Evolutionary conservation across 2,888 invertebrate genomes (phyloP), one percentile per base, ranked within the genome.

Genomic region (Liodrosophila aerea): DNA sequence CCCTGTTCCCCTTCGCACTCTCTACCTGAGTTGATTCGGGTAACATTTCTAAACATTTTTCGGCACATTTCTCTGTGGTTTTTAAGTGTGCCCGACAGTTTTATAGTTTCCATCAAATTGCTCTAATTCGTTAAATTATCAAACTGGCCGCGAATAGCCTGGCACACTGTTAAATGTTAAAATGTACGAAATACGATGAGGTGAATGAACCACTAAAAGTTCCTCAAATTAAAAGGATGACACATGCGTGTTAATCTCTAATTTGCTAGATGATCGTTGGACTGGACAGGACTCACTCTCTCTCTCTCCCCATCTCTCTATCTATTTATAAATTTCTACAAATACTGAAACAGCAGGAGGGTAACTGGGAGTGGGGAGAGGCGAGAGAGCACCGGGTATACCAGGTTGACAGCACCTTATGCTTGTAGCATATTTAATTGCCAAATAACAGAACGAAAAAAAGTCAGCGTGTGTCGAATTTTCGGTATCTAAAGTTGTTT

Each of bases 401-500:
- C 16, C n/a, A 49, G 34, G 29, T 22, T 41, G 53, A 49, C 51
- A 73, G 63, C 60, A 73, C 73, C 84, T 84, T 63, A 56, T 78
- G 64, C 62, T 67, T 69, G 73, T 70, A 66, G 80, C 80, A 66
- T 74, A 4, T 87, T 87, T 85, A 88, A 87, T 85, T 88, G 88
- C 71, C 80, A 40, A 68, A 77, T 76, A 72, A 16, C 39, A 16
- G 18, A 39, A 18, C 7, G 7, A 8, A 13, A 15, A 36, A 7
- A 7, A 3, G 69, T 64, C 84, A 75, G 70, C 83, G 73, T 86
- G 86, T 82, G 80, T 80, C 82, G 68, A 74, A 78, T 61, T 72
- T 76, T 76, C 62, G 70, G 71, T 85, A 87, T 85, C 85, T 85
- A 86, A 85, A 85, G 85, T 87, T 85, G 87, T 86, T 86, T 86